Conservation (phyloP, 2,797 vertebrate species). For the Urophycis tenuis region DNA sequence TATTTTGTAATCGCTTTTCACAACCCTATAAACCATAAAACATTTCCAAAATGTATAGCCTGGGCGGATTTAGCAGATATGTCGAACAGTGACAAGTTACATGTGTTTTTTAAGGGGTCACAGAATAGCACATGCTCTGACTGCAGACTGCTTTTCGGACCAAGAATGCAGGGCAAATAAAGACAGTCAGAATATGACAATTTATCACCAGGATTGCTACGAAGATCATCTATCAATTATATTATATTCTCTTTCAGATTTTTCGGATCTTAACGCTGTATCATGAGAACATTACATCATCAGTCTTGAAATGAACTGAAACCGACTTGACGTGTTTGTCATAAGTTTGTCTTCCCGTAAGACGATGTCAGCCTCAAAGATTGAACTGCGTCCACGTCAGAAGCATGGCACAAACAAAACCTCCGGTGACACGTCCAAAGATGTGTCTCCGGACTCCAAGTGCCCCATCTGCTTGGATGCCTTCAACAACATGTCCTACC, state of each 20-base stretch:
- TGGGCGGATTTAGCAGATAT: neutral
- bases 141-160: neutral
- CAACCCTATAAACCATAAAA: no score
- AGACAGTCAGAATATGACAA: neutral
- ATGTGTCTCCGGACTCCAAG: conserved; percentile 89
- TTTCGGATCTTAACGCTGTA: neutral
- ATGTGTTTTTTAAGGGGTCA: no score
- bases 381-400: conserved; percentile 51
- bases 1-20: no score
- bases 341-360: conserved; percentile 23
- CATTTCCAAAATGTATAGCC: neutral
- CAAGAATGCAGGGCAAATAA: neutral
- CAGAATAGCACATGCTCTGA: neutral
- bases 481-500: conserved; percentile 86
- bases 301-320: neutral
- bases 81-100: no score
- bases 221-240: neutral
- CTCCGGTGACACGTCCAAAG: conserved; percentile 63
- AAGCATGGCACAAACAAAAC: conserved; percentile 62
- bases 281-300: neutral
- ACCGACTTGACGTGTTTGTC: neutral
- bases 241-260: neutral
- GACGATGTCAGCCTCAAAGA: conserved; percentile 66
- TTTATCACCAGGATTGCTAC: neutral
- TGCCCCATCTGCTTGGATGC: conserved; percentile 93